Evolutionary conservation across 2,888 invertebrate genomes (phyloP), one percentile per base, ranked within the genome.

Genomic region (Drosophila lutescens): DNA sequence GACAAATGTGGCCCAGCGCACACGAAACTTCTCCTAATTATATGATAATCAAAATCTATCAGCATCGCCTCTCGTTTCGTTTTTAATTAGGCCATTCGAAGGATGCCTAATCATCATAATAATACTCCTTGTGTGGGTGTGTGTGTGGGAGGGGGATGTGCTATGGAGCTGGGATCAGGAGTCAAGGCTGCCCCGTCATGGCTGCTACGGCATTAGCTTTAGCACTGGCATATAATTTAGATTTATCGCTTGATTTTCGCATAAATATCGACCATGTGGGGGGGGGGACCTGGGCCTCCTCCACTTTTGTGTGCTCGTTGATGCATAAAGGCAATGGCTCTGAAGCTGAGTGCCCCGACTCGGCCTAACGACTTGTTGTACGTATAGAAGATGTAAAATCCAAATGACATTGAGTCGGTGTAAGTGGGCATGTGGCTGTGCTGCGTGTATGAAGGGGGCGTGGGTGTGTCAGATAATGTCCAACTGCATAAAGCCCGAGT

Each of bases 201-300:
- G 49, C 46, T 43, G 43, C 54, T 61, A 9, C 23, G 68, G 67
- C 49, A 44, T 68, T 71, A 67, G 73, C 80, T 73, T 82, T 76
- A 83, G 62, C 83, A 79, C 77, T 74, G 72, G 78, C 70, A 80
- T 86, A 84, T 85, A 84, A 86, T 86, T 85, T 84, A 84, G 86
- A 85, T 86, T 85, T 85, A 86, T 85, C 72, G 80, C 79, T 72
- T 62, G 86, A 86, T 84, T 78, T 69, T 77, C 80, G 69, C 82
- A 85, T 85, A 81, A 84, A 86, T 84, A 86, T 85, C 86, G 84
- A 79, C 77, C 77, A 84, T 73, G 76, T 77, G 79, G 70, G 23
- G 55, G 23, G 47, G 47, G 44, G 3, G 9, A 8, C 30, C 8
- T 30, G 43, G n/a, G 44, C 23, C 7, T 23, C n/a, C 67, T 66